These are phyloP conservation scores for Argya squamiceps DNA, from an alignment of 2,797 vertebrate species.

Conservation along the genomic window DNA sequence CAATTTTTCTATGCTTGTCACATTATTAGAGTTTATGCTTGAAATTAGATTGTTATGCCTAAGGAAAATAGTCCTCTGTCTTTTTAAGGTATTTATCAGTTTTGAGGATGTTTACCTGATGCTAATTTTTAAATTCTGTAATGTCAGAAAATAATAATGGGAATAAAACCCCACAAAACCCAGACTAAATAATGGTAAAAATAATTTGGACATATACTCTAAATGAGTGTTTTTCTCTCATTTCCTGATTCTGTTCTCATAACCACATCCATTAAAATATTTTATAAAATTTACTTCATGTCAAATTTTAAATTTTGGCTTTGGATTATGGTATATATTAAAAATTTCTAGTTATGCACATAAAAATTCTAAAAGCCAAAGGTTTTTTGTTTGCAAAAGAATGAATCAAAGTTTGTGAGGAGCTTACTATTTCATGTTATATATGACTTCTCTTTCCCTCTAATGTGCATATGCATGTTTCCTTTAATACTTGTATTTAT, in stretches of 20 bases:
- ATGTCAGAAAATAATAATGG: not conserved
- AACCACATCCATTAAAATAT: not conserved
- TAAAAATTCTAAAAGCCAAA: not conserved
- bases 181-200: not conserved
- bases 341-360: not conserved
- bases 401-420: not conserved
- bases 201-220: not conserved
- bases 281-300: not conserved
- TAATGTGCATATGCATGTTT: not conserved
- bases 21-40: not conserved
- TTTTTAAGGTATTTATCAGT: not conserved
- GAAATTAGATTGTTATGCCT: not conserved
- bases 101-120: not conserved
- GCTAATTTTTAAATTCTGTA: not conserved
- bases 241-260: not conserved
- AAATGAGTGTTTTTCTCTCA: not conserved
- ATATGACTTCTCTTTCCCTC: not conserved
- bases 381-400: not conserved
- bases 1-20: not conserved
- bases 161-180: rapidly evolving
- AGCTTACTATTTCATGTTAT: not conserved
- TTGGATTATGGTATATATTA: not conserved
- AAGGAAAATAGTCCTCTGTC: not conserved
- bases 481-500: not conserved
- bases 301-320: not conserved